phyloP scores from a whole-genome alignment of 2,888 invertebrate species.

The Heliconius hortense region DNA sequence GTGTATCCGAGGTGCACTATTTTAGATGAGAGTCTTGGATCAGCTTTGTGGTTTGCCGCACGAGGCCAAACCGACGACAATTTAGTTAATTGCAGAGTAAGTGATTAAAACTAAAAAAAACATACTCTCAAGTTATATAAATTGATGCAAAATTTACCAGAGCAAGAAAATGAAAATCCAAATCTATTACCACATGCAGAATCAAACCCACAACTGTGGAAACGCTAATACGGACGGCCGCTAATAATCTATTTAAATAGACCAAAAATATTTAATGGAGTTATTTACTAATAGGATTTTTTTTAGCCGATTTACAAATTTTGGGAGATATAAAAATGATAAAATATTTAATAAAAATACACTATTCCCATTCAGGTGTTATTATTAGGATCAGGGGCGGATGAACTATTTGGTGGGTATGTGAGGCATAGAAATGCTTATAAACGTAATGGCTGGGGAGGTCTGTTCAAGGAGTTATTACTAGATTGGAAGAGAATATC shows the following conservation, averaged over 20 bases:
- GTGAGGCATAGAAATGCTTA: constrained; percentile 91
- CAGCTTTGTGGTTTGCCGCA: constrained; percentile 98
- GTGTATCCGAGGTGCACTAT: constrained; percentile 93
- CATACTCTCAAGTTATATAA: too few species aligned
- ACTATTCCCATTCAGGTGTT: constrained; percentile 81
- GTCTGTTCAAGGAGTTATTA: constrained; percentile 83
- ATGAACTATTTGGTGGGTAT: constrained; percentile 98
- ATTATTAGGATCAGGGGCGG: constrained; percentile 96
- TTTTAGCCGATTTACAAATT: too few species aligned
- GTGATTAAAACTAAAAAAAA: constrained; percentile 33
- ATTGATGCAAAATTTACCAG: too few species aligned
- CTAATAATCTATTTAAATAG: too few species aligned
- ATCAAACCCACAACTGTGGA: too few species aligned
- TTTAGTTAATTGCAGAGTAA: constrained; percentile 84
- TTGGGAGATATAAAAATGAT: neutral
- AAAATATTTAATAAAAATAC: neutral
- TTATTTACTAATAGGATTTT: too few species aligned
- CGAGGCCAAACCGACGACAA: constrained; percentile 83
- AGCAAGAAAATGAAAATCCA: too few species aligned
- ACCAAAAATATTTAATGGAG: too few species aligned
- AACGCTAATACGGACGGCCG: too few species aligned
- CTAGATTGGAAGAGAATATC: constrained; percentile 94
- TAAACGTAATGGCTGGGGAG: constrained; percentile 79
- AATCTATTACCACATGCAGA: too few species aligned
- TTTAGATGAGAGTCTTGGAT: constrained; percentile 97